Conservation (phyloP, 2,797 vertebrate species). For the Chaetophractus vellerosus region DNA sequence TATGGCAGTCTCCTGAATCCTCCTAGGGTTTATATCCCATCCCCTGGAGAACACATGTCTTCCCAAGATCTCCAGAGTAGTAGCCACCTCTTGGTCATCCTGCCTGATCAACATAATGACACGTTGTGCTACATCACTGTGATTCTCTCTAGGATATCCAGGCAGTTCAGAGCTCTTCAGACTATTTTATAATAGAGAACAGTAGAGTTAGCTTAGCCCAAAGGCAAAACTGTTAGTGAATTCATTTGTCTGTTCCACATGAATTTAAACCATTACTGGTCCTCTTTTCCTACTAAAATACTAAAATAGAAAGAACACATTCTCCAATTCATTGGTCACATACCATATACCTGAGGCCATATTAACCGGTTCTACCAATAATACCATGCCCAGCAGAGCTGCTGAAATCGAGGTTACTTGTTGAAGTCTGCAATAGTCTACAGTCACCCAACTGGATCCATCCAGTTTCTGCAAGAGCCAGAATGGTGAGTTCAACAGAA, state of each 20-base stretch:
- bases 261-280: slow-evolving; percentile 66
- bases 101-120: slow-evolving; percentile 45
- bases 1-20: not conserved
- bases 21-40: not conserved
- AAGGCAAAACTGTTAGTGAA: slow-evolving; percentile 67
- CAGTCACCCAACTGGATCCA: not conserved
- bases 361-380: slow-evolving; percentile 63
- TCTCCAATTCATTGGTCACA: slow-evolving; percentile 65
- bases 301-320: slow-evolving; percentile 35
- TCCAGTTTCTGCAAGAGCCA: not conserved
- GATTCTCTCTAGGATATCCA: slow-evolving; percentile 11
- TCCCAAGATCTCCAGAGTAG: not conserved
- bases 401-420: not conserved
- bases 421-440: not conserved
- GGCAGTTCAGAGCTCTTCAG: slow-evolving; percentile 31
- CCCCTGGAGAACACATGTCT: not conserved
- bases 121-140: slow-evolving; percentile 47
- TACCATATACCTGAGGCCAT: slow-evolving; percentile 30
- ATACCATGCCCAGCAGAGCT: not conserved
- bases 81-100: slow-evolving; percentile 41
- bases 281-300: slow-evolving; percentile 62
- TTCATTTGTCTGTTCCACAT: slow-evolving; percentile 69
- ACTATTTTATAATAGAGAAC: slow-evolving; percentile 24
- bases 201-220: slow-evolving; percentile 45
- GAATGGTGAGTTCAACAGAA: slow-evolving; percentile 23